These are phyloP conservation scores for Mimas tiliae DNA, from an alignment of 2,888 invertebrate genomes.

Conservation along the genomic window DNA sequence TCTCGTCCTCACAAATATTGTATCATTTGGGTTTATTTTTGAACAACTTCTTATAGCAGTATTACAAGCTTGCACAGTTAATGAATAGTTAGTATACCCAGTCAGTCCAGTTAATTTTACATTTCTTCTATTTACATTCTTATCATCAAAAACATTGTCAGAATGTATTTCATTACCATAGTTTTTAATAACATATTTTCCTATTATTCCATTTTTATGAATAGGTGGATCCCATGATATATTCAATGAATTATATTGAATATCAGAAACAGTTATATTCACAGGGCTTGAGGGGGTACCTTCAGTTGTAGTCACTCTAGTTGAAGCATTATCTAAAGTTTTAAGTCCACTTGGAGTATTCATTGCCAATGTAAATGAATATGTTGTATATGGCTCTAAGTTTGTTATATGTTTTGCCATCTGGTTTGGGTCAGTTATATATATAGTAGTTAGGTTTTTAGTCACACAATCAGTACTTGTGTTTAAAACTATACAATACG, in stretches of 20 bases:
- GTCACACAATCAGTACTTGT: constrained; percentile 84
- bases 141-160: constrained; percentile 56
- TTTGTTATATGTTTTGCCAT: constrained; percentile 84
- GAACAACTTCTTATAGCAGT: constrained; percentile 86
- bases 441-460: constrained; percentile 60
- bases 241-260: constrained; percentile 86
- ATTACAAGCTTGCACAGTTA: constrained; percentile 89
- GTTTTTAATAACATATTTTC: constrained; percentile 86
- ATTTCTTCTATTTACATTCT: constrained; percentile 50
- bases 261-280: constrained; percentile 83
- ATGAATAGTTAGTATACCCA: constrained; percentile 88
- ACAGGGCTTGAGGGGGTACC: constrained; percentile 86
- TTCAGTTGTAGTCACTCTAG: constrained; percentile 88
- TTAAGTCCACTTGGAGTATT: constrained; percentile 72
- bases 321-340: constrained; percentile 81
- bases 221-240: constrained; percentile 89
- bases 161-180: constrained; percentile 62
- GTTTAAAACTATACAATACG: constrained; percentile 88
- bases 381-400: constrained; percentile 90
- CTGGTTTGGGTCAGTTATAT: constrained; percentile 72
- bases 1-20: constrained; percentile 82
- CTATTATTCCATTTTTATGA: constrained; percentile 89
- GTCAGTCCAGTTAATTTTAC: constrained; percentile 69
- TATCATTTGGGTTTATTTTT: constrained; percentile 67
- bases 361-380: constrained; percentile 88